These are phyloP conservation scores for Entomyzon cyanotis DNA, from an alignment of 2,113 vertebrate species.

Conservation along the genomic window DNA sequence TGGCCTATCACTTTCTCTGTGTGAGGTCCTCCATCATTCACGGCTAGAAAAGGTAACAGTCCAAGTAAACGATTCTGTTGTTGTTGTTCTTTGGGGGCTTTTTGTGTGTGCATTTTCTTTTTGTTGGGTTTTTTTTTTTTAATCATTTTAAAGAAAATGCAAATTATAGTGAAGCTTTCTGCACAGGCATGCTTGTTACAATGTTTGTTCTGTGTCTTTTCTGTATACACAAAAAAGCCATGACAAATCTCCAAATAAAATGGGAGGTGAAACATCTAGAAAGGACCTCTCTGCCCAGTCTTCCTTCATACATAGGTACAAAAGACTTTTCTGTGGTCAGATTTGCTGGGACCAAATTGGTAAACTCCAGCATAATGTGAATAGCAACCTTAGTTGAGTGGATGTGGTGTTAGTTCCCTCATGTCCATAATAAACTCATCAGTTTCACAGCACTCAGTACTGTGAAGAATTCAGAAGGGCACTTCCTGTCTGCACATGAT, in stretches of 20 bases:
- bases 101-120: too few species aligned
- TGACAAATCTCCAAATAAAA: not conserved
- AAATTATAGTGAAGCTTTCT: not conserved
- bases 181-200: not conserved
- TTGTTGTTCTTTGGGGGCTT: not conserved
- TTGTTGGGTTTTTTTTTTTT: not conserved
- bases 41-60: not conserved
- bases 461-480: not conserved
- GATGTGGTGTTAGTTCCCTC: not conserved
- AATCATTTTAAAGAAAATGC: not conserved
- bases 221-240: not conserved
- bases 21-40: not conserved
- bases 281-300: not conserved
- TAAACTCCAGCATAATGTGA: not conserved
- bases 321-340: not conserved
- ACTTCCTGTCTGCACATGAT: not conserved
- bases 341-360: not conserved
- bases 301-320: fast-evolving
- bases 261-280: not conserved
- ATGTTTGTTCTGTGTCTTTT: not conserved
- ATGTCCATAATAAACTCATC: not conserved
- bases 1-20: not conserved
- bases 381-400: not conserved
- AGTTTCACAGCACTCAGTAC: not conserved
- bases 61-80: not conserved